phyloP scores from a whole-genome alignment of 2,113 vertebrate genomes.

The Dissostichus mawsoni region DNA sequence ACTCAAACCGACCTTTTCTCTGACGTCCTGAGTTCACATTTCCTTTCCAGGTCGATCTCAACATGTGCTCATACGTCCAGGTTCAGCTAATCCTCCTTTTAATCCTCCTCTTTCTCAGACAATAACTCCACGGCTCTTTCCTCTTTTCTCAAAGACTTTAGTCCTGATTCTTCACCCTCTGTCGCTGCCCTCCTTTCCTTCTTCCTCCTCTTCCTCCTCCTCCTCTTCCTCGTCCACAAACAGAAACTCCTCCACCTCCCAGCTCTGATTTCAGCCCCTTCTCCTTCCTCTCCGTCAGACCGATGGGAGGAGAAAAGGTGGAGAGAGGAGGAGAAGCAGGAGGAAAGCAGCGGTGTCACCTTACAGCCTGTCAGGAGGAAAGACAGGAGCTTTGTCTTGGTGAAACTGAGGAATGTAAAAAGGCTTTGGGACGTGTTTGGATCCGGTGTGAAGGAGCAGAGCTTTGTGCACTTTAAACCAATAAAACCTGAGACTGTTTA shows the following conservation, averaged over 20 bases:
- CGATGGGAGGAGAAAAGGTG: slow-evolving; percentile 53
- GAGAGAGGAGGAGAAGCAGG: slow-evolving; percentile 36
- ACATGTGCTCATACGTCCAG: too few relatives aligned
- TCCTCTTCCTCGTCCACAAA: slow-evolving; percentile 48
- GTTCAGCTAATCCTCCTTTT: background rate
- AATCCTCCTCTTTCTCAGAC: slow-evolving; percentile 35
- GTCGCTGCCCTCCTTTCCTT: slow-evolving; percentile 34
- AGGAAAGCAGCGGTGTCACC: slow-evolving; percentile 54
- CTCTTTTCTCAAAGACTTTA: slow-evolving; percentile 47
- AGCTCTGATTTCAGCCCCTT: slow-evolving; percentile 70
- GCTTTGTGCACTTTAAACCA: too few relatives aligned
- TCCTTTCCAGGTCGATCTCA: too few relatives aligned
- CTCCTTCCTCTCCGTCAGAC: slow-evolving; percentile 18
- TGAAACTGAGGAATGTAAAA: slow-evolving; percentile 28
- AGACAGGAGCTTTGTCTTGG: slow-evolving; percentile 42
- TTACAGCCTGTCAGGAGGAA: slow-evolving; percentile 53
- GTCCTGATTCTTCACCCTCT: slow-evolving; percentile 59
- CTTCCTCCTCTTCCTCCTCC: background rate
- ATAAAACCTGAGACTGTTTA: too few relatives aligned
- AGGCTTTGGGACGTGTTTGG: too few relatives aligned
- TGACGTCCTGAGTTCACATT: too few relatives aligned
- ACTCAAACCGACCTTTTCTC: too few relatives aligned
- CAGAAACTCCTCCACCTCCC: slow-evolving; percentile 61
- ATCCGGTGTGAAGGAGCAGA: too few relatives aligned
- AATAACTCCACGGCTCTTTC: slow-evolving; percentile 38